phyloP scores from a whole-genome alignment of 1,140 invertebrate genomes.

The Oncopodura yosiiana region DNA sequence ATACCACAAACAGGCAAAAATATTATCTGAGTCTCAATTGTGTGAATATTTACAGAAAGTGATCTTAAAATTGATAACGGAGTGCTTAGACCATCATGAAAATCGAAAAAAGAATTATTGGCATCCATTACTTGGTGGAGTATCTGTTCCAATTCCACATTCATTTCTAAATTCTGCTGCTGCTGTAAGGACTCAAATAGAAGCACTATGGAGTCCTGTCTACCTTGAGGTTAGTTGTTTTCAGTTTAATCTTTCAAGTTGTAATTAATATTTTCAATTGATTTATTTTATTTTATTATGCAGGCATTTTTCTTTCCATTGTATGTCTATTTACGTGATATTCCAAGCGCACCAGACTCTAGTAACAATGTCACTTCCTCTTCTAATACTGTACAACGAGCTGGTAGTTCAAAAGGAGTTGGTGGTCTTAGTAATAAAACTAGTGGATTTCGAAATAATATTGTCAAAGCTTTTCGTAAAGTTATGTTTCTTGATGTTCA shows the following conservation, averaged over 20 bases:
- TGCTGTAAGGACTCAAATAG: conserved; percentile 19
- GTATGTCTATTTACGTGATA: background rate
- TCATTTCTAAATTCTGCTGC: conserved; percentile 22
- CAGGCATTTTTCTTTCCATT: conserved; percentile 4
- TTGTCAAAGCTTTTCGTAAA: conserved; percentile 16
- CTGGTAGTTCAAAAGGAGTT: no score
- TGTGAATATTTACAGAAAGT: conserved; percentile 50
- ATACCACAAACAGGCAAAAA: no score
- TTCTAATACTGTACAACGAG: no score
- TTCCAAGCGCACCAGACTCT: no score
- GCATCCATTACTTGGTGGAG: conserved; percentile 95
- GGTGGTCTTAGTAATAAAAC: no score
- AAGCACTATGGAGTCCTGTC: conserved; percentile 24
- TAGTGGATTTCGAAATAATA: background rate
- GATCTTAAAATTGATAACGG: conserved; percentile 66
- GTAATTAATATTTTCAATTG: background rate
- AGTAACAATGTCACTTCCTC: no score
- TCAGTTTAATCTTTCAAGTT: background rate
- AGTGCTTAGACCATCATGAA: conserved; percentile 67
- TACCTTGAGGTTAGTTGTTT: conserved; percentile 20
- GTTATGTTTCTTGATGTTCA: conserved; percentile 8
- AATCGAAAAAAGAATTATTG: conserved; percentile 85
- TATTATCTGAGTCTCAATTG: background rate
- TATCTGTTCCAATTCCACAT: conserved; percentile 13
- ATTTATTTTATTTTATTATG: background rate